phyloP scores from a whole-genome alignment of 2,888 invertebrate genomes.

The Drosophila percnosoma region DNA sequence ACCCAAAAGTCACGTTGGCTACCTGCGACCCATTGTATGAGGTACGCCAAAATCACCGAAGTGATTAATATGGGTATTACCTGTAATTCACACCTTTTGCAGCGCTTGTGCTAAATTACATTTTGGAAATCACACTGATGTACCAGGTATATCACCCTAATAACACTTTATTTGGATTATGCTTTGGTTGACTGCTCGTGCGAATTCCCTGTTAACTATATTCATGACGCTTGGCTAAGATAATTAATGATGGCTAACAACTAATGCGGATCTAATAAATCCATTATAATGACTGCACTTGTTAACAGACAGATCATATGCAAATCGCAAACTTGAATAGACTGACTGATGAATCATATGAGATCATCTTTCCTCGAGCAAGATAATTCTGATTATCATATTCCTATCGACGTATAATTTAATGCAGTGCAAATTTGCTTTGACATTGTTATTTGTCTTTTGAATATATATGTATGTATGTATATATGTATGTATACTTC shows the following conservation, averaged over 20 bases:
- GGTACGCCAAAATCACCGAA: slow-evolving; percentile 22
- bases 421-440: slow-evolving; percentile 8
- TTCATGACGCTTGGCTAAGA: slow-evolving; percentile 7
- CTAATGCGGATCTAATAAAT: not conserved
- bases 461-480: not conserved
- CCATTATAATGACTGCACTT: not conserved
- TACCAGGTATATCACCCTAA: not conserved
- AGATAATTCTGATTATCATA: not conserved
- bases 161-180: slow-evolving; percentile 15
- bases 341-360: slow-evolving; percentile 2
- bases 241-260: slow-evolving; percentile 1
- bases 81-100: slow-evolving; percentile 31
- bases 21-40: not conserved
- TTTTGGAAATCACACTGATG: slow-evolving; percentile 27
- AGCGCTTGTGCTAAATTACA: not conserved
- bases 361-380: not conserved
- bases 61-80: slow-evolving; percentile 13
- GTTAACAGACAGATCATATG: not conserved
- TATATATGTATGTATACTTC: not conserved
- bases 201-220: slow-evolving; percentile 19
- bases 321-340: not conserved
- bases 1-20: slow-evolving; percentile 16
- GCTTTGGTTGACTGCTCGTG: slow-evolving; percentile 27
- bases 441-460: not conserved
- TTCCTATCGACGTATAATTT: not conserved